These are phyloP conservation scores for Drosophila lini DNA, from an alignment of 1,140 invertebrate species.

Conservation along the genomic window DNA sequence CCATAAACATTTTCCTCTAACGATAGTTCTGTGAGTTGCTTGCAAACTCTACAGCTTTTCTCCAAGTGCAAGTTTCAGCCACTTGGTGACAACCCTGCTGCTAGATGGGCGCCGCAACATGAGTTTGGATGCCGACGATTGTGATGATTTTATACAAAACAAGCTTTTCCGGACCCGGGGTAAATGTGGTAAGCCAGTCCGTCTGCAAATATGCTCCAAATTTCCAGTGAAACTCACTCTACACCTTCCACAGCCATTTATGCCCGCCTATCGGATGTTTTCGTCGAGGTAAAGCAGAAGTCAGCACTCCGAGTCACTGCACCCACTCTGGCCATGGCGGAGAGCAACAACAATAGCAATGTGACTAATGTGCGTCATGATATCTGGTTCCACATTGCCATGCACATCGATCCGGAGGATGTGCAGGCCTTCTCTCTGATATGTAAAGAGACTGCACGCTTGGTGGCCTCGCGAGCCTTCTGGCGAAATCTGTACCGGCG, in stretches of 20 bases:
- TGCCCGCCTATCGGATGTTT: constrained; percentile 53
- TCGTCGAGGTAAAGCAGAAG: constrained; percentile 49
- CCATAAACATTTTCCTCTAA: too few species aligned
- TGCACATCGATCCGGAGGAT: constrained; percentile 73
- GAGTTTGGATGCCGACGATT: constrained; percentile 52
- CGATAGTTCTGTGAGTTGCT: neutral
- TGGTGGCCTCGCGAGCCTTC: constrained; percentile 61
- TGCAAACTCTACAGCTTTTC: neutral
- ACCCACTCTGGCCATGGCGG: constrained; percentile 13
- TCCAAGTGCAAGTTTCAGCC: neutral
- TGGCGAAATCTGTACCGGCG: constrained; percentile 70
- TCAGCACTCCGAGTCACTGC: constrained; percentile 7
- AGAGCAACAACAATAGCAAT: constrained; percentile 14
- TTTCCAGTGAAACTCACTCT: neutral
- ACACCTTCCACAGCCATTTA: constrained; percentile 34
- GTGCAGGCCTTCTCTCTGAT: constrained; percentile 73
- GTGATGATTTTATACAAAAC: constrained; percentile 41
- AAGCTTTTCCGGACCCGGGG: constrained; percentile 56
- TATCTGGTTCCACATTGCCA: constrained; percentile 76
- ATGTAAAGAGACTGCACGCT: constrained; percentile 58
- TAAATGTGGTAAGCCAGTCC: constrained; percentile 52
- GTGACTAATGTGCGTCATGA: constrained; percentile 50
- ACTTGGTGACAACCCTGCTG: constrained; percentile 5
- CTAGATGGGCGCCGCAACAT: constrained; percentile 11
- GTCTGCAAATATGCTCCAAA: neutral